phyloP scores from a whole-genome alignment of 2,888 invertebrate genomes.

The Parnassius glacialis region DNA sequence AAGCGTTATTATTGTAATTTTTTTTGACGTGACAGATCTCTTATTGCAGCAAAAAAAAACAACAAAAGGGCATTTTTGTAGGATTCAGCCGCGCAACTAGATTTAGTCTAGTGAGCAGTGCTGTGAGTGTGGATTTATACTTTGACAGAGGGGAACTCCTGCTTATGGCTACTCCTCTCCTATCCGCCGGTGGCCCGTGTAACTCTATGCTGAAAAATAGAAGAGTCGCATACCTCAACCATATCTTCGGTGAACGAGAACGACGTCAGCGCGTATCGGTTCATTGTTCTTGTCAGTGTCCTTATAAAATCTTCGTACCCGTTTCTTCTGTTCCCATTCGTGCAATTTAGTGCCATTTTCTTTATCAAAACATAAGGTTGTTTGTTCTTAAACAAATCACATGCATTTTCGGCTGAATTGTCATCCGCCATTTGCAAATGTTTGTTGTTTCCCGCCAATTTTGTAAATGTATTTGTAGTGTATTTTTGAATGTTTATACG shows the following conservation, averaged over 20 bases:
- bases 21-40: too few relatives aligned
- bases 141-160: too few relatives aligned
- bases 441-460: neutral
- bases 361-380: constrained; percentile 9
- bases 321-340: constrained; percentile 26
- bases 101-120: too few relatives aligned
- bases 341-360: constrained; percentile 27
- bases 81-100: too few relatives aligned
- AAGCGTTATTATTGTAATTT: too few relatives aligned
- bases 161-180: too few relatives aligned
- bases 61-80: too few relatives aligned
- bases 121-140: too few relatives aligned
- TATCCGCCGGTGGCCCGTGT: too few relatives aligned
- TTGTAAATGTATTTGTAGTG: neutral
- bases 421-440: constrained; percentile 4
- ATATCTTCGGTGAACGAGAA: constrained; percentile 49
- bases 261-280: constrained; percentile 38
- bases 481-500: neutral
- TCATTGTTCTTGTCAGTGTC: constrained; percentile 45
- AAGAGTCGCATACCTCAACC: constrained; percentile 40
- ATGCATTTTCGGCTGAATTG: neutral
- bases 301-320: constrained; percentile 37
- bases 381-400: constrained; percentile 14
- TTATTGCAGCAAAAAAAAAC: too few relatives aligned
- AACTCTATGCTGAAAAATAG: neutral